These are phyloP conservation scores for Conus canariensis DNA, from an alignment of 2,888 invertebrate genomes.

Conservation along the genomic window DNA sequence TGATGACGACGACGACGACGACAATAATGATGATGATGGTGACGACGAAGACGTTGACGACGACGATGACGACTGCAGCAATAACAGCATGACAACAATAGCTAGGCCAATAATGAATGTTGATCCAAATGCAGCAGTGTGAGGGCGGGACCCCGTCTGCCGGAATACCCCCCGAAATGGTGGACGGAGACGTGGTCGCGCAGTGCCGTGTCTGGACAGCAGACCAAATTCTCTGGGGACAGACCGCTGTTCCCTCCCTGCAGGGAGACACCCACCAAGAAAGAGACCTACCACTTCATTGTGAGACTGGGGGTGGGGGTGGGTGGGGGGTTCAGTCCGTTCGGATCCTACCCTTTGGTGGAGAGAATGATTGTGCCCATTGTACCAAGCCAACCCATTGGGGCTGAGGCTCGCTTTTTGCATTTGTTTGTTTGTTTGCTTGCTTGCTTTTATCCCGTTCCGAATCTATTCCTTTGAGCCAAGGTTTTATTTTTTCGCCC, in stretches of 20 bases:
- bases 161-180: background rate
- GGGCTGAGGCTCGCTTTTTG: too few species aligned
- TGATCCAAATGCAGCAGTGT: background rate
- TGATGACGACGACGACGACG: background rate
- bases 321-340: too few species aligned
- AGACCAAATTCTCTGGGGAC: background rate
- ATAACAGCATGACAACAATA: background rate
- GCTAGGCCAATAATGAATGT: too few species aligned
- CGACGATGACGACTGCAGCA: background rate
- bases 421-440: too few species aligned
- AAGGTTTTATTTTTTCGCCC: too few species aligned
- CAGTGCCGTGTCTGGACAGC: background rate
- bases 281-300: background rate
- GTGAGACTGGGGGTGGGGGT: background rate
- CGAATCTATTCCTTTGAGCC: too few species aligned
- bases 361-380: background rate
- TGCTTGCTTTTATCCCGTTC: too few species aligned
- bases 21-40: background rate
- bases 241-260: constrained; percentile 16
- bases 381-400: background rate
- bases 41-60: background rate
- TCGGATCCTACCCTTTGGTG: background rate
- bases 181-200: constrained; percentile 17
- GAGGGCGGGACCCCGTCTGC: too few species aligned
- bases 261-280: background rate